Evolutionary conservation across 2,797 vertebrate species (phyloP).

Genomic region (Onychomys torridus): DNA sequence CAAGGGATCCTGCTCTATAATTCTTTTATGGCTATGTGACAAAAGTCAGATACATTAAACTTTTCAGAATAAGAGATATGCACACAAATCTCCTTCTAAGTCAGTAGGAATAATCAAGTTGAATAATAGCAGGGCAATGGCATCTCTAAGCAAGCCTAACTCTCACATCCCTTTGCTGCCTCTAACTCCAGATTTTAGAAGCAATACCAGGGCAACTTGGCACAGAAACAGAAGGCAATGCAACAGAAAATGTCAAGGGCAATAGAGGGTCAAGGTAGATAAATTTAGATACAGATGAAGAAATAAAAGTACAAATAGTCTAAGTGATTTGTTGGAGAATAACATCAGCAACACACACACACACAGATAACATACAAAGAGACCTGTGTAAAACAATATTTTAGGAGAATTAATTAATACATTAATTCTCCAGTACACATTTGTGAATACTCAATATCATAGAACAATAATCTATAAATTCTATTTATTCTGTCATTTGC

Average conservation of each 20-base stretch:
- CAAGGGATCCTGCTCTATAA: conserved; percentile 41
- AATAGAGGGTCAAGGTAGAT: neutral
- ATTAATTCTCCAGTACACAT: neutral
- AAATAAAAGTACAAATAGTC: neutral
- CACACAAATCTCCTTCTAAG: neutral
- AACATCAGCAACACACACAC: neutral
- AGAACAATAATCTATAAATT: neutral
- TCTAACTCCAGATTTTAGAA: neutral
- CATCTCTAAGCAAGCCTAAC: neutral
- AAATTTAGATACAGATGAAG: neutral
- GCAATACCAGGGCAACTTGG: neutral
- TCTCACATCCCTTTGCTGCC: neutral
- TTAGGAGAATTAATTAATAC: neutral
- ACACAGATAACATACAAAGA: accelerated
- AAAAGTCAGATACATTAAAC: conserved; percentile 30
- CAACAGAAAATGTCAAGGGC: neutral
- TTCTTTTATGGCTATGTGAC: conserved; percentile 15
- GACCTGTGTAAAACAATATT: neutral
- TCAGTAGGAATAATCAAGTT: conserved; percentile 5
- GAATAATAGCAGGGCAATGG: neutral
- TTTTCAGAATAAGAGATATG: conserved; percentile 25
- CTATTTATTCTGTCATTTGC: neutral
- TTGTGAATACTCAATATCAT: neutral
- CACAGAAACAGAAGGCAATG: neutral
- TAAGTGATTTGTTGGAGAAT: neutral